Base-by-base conservation (phyloP, 2,888 invertebrate genomes). In the Andrena chrysosceles region DNA sequence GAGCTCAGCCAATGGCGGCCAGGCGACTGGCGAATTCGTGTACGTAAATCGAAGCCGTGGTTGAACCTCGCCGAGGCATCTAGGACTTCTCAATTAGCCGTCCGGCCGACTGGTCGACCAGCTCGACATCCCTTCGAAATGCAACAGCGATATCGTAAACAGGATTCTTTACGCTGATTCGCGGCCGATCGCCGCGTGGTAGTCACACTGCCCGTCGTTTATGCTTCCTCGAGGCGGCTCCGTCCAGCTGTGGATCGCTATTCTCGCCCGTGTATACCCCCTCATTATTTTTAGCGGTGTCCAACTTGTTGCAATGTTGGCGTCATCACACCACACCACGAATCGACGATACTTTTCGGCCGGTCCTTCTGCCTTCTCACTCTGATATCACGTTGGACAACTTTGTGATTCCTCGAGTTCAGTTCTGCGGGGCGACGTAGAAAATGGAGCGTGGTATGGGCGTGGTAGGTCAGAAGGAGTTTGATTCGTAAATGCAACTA, bases 161-260 rank as follows among this genome's bases (percentile, higher is more conserved):
- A 85, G 77, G 78, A 76, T 84, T 89, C 82, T 89, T 89, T 89
- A 89, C 84, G 89, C 80, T 86, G 77, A 75, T 83, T 83, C 77
- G 76, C 81, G 67, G 74, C 76, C 70, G 81, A 82, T 77, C 83
- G 69, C 69, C 70, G 63, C 74, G 52, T 56, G 56, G 81, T 78
- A 79, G 75, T 79, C 74, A 80, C 83, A 63, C 77, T 85, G 71
- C 62, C 29, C 80, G 72, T 66, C 81, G 81, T 89, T 90, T 88
- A 89, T 89, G 84, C 67, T 81, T 74, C 59, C 67, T 52, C 64
- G 56, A 59, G 72, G 68, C 59, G 33, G 23, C 49, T 31, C 52
- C 83, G 83, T 75, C 49, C 80, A 56, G 68, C 77, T 56, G 84
- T 74, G 76, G 72, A 75, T 77, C 69, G 67, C 77, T 66, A 75